Base-by-base conservation (phyloP, 2,888 invertebrate species). In the Steromphala cineraria region DNA sequence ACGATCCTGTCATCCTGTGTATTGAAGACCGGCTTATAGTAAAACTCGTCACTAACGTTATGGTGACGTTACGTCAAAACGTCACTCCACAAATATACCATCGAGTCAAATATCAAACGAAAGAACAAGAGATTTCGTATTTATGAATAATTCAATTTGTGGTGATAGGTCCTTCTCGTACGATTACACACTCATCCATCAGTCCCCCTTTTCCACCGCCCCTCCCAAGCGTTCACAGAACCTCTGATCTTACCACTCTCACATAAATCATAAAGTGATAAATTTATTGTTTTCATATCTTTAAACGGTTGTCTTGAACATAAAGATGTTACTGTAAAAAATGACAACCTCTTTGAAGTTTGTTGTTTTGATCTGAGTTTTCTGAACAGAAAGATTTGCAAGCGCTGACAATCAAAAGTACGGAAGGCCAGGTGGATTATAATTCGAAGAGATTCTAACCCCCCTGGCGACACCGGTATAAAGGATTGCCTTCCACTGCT, bases 271-370 rank as follows among this genome's bases (percentile, higher is more conserved):
- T 71, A 19, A 36, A 19, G 71, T 71, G 36, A 71, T 71, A 71
- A 71, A 71, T 71, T 71, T 71, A 36, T 31, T 71, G 71, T 71
- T 71, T 71, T 71, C 71, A 71, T 71, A 71, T 71, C 71, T 71
- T 36, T 36, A 71, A 71, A 71, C 28, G 15, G n/a, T 71, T 17
- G 17, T 71, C 31, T 71, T 19, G 71, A 40, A 71, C 71, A 71
- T 71, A 71, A 71, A 71, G 17, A 19, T 71, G 71, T 71, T n/a
- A 71, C 71, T 71, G 71, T 71, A 71, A 71, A 71, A 71, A 71
- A 19, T 36, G 31, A 36, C 36, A 71, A 31, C 17, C 19, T 31
- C 71, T 71, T 71, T 71, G 71, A 71, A 71, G 71, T 71, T 36
- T 71, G 40, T 71, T 40, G 31, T 71, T 31, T 71, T 71, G 62